A percentile compares a stretch with the other conserved stretches of the same genome.
Evolutionary conservation across 2,888 invertebrate genomes (phyloP).

Genomic region (Crioceris asparagi): DNA sequence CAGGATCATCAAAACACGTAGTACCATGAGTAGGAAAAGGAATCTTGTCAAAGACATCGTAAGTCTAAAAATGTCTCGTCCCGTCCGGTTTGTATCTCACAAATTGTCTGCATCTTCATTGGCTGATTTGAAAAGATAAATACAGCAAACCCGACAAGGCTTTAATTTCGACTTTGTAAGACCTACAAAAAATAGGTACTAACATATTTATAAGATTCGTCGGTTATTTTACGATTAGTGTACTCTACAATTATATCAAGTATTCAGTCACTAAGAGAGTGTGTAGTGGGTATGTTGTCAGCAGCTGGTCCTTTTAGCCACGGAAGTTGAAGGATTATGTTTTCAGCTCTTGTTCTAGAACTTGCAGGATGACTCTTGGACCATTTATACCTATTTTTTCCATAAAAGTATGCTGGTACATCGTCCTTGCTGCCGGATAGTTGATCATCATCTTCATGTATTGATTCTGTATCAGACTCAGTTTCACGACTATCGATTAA

Average conservation of each 20-base stretch:
- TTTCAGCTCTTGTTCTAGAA: not conserved
- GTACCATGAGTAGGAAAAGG: conserved; percentile 1
- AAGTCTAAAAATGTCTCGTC: not conserved
- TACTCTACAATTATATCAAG: not conserved
- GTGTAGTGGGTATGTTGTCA: conserved; percentile 1
- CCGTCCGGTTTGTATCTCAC: not conserved
- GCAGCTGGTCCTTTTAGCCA: not conserved
- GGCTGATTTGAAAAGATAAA: too few species aligned
- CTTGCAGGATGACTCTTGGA: conserved; percentile 2
- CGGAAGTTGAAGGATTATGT: not conserved
- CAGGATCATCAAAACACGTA: conserved; percentile 6
- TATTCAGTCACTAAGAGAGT: not conserved
- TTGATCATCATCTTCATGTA: conserved; percentile 3
- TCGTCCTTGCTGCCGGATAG: not conserved
- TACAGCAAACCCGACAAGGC: too few species aligned
- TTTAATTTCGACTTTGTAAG: too few species aligned
- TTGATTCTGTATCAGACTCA: not conserved
- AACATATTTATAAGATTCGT: conserved; percentile 1
- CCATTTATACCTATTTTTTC: conserved; percentile 1
- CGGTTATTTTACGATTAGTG: conserved; percentile 2
- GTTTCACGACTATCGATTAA: not conserved
- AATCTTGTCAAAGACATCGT: not conserved
- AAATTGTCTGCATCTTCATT: not conserved
- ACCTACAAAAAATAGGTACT: too few species aligned
- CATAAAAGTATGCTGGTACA: too few species aligned